phyloP scores from a whole-genome alignment of 1,140 invertebrate species.

The Brachionus angularis region DNA sequence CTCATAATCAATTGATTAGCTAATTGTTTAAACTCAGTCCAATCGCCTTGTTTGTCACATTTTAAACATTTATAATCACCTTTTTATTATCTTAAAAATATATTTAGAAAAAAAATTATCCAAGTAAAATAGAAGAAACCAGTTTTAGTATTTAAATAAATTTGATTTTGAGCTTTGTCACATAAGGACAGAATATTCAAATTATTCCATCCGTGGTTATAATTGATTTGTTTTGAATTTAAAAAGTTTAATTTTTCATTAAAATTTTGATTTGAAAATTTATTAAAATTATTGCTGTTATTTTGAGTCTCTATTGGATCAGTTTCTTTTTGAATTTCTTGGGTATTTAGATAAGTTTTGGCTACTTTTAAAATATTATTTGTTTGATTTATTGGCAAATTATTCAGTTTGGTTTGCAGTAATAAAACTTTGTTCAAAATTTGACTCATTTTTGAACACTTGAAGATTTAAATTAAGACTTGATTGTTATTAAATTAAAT shows the following conservation, averaged over 20 bases:
- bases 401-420: constrained; percentile 5
- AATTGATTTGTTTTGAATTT: constrained; percentile 14
- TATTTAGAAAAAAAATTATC: too few relatives aligned
- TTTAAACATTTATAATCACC: constrained; percentile 50
- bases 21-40: constrained; percentile 49
- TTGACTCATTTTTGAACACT: constrained; percentile 43
- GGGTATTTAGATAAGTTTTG: constrained; percentile 1
- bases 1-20: not conserved
- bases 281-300: not conserved
- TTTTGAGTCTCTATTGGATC: not conserved
- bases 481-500: too few relatives aligned
- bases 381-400: not conserved
- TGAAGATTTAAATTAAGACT: too few relatives aligned
- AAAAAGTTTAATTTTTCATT: constrained; percentile 6
- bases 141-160: constrained; percentile 2
- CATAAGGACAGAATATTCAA: constrained; percentile 9
- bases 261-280: not conserved
- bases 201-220: constrained; percentile 19
- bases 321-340: not conserved
- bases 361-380: constrained; percentile 2
- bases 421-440: constrained; percentile 10
- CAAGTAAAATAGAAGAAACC: too few relatives aligned
- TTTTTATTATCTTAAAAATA: constrained; percentile 43
- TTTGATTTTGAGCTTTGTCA: not conserved
- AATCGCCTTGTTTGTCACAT: constrained; percentile 48